Conservation (phyloP, 2,113 vertebrate genomes). For the Nerophis ophidion region DNA sequence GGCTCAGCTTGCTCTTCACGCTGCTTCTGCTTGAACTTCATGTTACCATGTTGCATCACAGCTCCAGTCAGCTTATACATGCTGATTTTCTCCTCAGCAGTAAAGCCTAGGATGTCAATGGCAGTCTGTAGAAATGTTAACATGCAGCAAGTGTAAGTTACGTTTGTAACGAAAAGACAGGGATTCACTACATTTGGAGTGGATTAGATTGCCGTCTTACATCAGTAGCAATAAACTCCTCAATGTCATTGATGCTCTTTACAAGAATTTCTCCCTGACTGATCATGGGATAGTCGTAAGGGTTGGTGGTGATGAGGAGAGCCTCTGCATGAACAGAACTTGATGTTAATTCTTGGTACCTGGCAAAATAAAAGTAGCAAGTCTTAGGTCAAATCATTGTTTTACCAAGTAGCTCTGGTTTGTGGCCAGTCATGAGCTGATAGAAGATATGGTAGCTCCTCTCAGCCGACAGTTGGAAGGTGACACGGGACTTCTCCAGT, state of each 20-base stretch:
- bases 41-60: constrained; percentile 83
- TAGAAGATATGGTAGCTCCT: constrained; percentile 78
- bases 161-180: neutral
- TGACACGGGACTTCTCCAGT: constrained; percentile 67
- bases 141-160: neutral
- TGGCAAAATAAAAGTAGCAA: neutral
- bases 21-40: constrained; percentile 89
- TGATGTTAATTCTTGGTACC: neutral
- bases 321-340: constrained; percentile 55
- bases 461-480: constrained; percentile 72
- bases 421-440: constrained; percentile 69
- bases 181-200: too few species aligned
- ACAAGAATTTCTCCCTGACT: constrained; percentile 65
- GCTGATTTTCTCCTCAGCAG: constrained; percentile 75
- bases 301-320: constrained; percentile 62
- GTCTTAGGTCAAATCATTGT: neutral
- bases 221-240: constrained; percentile 63
- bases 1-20: constrained; percentile 85
- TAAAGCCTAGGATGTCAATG: constrained; percentile 76
- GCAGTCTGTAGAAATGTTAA: constrained; percentile 51
- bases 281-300: constrained; percentile 61
- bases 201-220: constrained; percentile 24
- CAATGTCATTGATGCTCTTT: constrained; percentile 61
- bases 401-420: constrained; percentile 65
- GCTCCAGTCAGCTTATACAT: constrained; percentile 83